Conservation (phyloP, 2,113 vertebrate genomes). For the Malurus melanocephalus region DNA sequence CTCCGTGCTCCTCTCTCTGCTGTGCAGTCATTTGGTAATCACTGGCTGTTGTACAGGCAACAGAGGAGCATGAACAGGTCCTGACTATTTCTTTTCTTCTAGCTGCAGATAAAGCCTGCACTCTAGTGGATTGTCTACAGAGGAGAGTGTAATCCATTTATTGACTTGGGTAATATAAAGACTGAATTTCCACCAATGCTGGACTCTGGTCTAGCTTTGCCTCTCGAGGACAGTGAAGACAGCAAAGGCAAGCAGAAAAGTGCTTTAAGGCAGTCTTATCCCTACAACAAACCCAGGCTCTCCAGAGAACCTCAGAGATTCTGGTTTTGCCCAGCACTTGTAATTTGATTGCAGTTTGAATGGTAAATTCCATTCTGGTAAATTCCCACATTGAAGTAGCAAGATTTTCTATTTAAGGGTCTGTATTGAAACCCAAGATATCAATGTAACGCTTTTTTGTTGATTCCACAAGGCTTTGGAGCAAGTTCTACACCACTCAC, state of each 20-base stretch:
- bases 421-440: neutral
- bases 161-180: neutral
- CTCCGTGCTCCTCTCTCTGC: neutral
- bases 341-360: neutral
- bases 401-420: neutral
- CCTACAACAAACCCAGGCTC: neutral
- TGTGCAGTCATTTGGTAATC: neutral
- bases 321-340: neutral
- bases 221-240: neutral
- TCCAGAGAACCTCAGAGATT: neutral
- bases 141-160: neutral
- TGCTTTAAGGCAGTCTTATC: neutral
- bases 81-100: neutral
- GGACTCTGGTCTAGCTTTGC: neutral
- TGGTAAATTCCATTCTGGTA: neutral
- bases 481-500: neutral
- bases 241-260: neutral
- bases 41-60: neutral
- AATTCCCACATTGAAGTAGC: neutral
- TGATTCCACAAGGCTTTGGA: neutral
- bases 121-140: conserved; percentile 51
- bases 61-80: neutral
- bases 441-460: neutral
- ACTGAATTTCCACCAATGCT: neutral
- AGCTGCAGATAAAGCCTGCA: conserved; percentile 17